These are phyloP conservation scores for cat (Felis catus) DNA, from an alignment of 2,113 vertebrate species.

Conservation along the genomic window DNA sequence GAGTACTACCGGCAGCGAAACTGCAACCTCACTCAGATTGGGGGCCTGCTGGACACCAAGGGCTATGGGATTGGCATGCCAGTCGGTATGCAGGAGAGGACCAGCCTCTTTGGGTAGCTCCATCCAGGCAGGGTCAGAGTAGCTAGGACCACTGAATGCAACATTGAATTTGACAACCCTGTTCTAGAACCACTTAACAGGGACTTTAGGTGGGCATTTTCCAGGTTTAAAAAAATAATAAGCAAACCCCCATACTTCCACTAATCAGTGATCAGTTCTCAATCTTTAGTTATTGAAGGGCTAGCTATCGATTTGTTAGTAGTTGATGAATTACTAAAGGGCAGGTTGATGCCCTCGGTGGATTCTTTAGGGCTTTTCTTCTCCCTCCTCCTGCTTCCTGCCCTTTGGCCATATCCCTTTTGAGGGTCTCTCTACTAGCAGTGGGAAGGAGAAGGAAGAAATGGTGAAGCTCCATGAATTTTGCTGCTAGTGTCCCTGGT, in stretches of 20 bases:
- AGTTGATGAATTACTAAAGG: background rate
- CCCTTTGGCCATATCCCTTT: background rate
- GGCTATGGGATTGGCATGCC: conserved; percentile 99
- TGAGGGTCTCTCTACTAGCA: background rate
- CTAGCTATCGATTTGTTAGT: background rate
- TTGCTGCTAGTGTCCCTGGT: background rate
- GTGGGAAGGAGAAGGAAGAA: background rate
- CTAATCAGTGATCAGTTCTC: background rate
- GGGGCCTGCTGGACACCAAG: conserved; percentile 98
- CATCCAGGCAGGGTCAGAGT: conserved; percentile 37
- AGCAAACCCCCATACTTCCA: background rate
- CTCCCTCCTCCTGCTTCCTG: background rate
- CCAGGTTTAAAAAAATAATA: background rate
- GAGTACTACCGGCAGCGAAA: conserved; percentile 98
- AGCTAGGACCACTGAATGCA: background rate
- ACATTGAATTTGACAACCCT: background rate
- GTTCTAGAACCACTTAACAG: background rate
- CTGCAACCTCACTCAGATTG: conserved; percentile 99
- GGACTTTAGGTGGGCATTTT: background rate
- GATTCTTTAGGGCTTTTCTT: background rate
- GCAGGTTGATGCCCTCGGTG: background rate
- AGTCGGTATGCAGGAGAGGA: conserved; percentile 88
- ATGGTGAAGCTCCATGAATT: background rate
- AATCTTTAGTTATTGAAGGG: background rate
- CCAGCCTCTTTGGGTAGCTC: conserved; percentile 48